Conservation (phyloP, 2,888 invertebrate species). For the Selenia dentaria region DNA sequence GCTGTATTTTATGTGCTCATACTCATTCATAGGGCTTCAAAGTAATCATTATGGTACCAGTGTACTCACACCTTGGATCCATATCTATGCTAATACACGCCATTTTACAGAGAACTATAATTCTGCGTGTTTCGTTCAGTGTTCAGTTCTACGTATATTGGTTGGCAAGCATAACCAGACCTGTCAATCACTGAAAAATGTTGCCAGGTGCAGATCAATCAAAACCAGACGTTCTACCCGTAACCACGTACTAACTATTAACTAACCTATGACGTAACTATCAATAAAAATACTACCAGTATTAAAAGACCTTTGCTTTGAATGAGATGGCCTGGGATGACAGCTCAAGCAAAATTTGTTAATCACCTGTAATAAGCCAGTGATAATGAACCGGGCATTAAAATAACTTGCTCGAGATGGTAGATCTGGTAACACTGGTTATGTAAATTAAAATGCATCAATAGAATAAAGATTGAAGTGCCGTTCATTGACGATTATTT, state of each 20-base stretch:
- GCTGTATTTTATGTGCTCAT: too few relatives aligned
- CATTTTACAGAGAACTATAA: constrained; percentile 13
- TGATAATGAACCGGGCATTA: constrained; percentile 1
- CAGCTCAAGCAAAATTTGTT: constrained; percentile 27
- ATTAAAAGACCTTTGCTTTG: neutral
- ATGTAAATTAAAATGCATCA: constrained; percentile 35
- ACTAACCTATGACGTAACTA: neutral
- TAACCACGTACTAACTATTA: neutral
- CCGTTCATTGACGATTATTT: constrained; percentile 10
- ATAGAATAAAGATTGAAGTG: constrained; percentile 34
- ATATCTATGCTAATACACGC: constrained; percentile 37
- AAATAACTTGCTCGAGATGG: neutral
- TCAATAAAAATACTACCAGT: constrained; percentile 1
- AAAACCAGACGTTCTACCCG: constrained; percentile 10
- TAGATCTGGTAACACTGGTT: constrained; percentile 26
- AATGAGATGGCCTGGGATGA: neutral
- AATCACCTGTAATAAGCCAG: constrained; percentile 5
- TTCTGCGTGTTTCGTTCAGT: neutral
- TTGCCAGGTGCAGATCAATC: constrained; percentile 16
- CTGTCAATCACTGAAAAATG: constrained; percentile 17
- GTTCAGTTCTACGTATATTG: constrained; percentile 16
- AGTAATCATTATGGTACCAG: constrained; percentile 40
- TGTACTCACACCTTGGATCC: constrained; percentile 47
- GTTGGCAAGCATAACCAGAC: constrained; percentile 10
- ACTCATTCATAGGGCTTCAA: constrained; percentile 29